Base-by-base conservation (phyloP, 2,888 invertebrate species). In the Aquatica leii region DNA sequence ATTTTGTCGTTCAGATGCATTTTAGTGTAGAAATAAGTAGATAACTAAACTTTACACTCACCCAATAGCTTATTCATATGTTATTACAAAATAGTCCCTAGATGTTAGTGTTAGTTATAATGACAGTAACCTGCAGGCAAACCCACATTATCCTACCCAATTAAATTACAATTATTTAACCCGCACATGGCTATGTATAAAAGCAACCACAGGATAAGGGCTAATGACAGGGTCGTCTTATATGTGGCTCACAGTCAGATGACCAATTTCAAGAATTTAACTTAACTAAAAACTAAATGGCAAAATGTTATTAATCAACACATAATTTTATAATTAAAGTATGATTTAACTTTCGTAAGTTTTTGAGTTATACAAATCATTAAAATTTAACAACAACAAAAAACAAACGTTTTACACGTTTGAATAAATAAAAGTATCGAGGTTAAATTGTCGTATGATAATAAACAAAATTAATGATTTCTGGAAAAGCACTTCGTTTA, bases 111-210 rank as follows among this genome's bases (percentile, higher is more conserved):
- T 55, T 60, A 24, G 46, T 40, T 50, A 48, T 60, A 60, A 55
- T 55, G 49, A 46, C 49, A 48, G 61, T 56, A 62, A 56, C 56
- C 48, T 62, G 43, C 55, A 62, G 35, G 37, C 51, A 56, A 43
- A 55, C 61, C 51, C 46, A 56, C 51, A 62, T 62, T 51, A 62
- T 24, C 35, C 51, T 51, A 51, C 56, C 61, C 56, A 62, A 62
- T 62, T 62, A 62, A 62, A 56, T 55, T 56, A 46, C 61, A 62
- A 62, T 62, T 62, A 62, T 62, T 62, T 62, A 56, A 56, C 61
- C 56, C 50, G 56, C 61, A 55, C 51, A 54, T 62, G 61, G 56
- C 50, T 50, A 41, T 62, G 46, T 56, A 56, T 56, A 62, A 62
- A 62, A 62, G 61, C 61, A 62, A 55, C 61, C 61, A 21, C 61